A percentile compares a stretch with the other conserved stretches of the same genome.
Evolutionary conservation across 1,140 invertebrate species (phyloP).

Genomic region (Heliconius himera): DNA sequence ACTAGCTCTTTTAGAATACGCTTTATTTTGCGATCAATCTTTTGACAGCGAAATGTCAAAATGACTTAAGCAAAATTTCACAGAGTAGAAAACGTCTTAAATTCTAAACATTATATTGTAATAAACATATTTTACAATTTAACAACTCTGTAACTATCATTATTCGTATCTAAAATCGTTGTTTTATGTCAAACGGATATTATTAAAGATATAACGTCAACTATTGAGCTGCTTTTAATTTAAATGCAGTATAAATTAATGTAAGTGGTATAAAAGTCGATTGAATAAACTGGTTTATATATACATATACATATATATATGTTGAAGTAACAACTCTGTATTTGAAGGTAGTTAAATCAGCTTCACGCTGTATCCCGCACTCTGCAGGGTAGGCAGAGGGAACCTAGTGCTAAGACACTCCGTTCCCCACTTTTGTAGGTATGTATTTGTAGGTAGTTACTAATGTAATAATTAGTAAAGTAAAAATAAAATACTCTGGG

Average conservation of each 20-base stretch:
- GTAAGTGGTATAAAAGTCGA: conserved; percentile 20
- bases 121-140: conserved; percentile 11
- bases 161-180: conserved; percentile 31
- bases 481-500: no score
- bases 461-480: no score
- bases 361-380: no score
- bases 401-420: no score
- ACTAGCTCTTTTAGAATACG: neutral
- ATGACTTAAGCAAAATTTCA: neutral
- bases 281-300: conserved; percentile 19
- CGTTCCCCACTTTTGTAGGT: no score
- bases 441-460: no score
- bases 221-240: conserved; percentile 34
- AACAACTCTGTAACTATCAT: neutral
- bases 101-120: neutral
- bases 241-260: conserved; percentile 40
- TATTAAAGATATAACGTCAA: conserved; percentile 29
- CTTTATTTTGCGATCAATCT: neutral
- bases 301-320: neutral
- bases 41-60: neutral
- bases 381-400: no score
- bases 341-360: no score
- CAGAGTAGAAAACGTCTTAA: conserved; percentile 1
- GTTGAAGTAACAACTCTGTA: no score
- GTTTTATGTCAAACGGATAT: conserved; percentile 25